Evolutionary conservation across 1,140 invertebrate genomes (phyloP).

Genomic region (Halictus rubicundus): DNA sequence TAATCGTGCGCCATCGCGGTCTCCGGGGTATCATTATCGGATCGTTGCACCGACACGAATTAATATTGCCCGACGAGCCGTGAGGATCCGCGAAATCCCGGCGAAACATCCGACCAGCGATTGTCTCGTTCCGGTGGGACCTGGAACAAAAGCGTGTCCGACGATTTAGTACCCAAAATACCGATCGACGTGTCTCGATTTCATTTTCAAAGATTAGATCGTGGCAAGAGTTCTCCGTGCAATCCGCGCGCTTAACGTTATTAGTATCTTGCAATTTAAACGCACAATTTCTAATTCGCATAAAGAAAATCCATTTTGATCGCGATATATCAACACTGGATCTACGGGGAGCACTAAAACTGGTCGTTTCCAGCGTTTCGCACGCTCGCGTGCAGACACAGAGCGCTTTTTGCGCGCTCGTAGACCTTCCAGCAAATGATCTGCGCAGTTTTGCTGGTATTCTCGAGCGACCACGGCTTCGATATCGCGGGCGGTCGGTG

Average conservation of each 20-base stretch:
- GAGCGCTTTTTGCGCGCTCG: background rate
- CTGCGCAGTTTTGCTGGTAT: slow-evolving; percentile 18
- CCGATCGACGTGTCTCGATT: no score
- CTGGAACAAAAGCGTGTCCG: no score
- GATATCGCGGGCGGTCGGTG: slow-evolving; percentile 33
- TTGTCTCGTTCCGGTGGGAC: background rate
- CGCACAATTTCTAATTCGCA: no score
- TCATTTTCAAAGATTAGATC: no score
- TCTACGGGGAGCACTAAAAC: no score
- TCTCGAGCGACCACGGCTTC: slow-evolving; percentile 48
- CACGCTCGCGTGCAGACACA: background rate
- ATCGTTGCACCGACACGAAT: slow-evolving; percentile 27
- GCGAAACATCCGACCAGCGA: background rate
- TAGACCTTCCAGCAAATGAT: slow-evolving; percentile 14
- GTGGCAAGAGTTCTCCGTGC: no score
- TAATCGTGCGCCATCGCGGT: slow-evolving; percentile 26
- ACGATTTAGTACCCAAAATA: no score
- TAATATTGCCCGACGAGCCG: background rate
- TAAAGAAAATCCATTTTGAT: no score
- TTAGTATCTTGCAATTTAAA: no score
- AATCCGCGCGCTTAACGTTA: no score
- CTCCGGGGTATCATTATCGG: slow-evolving; percentile 40
- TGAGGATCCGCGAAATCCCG: slow-evolving; percentile 3
- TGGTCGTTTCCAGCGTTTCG: background rate
- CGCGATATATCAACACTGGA: no score